phyloP scores from a whole-genome alignment of 2,113 vertebrate species.

The Rhabdornis inornatus region DNA sequence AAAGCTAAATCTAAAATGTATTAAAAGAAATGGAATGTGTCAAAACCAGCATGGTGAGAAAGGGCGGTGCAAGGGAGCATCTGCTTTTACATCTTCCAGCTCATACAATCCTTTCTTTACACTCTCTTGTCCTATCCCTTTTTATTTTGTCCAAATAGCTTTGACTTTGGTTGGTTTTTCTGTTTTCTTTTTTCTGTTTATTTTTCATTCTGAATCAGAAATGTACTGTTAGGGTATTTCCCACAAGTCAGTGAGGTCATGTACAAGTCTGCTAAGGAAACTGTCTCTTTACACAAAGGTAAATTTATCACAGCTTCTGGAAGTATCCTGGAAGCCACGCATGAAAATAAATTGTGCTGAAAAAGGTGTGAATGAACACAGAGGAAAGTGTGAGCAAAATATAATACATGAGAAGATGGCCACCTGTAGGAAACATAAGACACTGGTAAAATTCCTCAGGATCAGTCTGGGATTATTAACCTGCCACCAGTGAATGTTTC shows the following conservation, averaged over 20 bases:
- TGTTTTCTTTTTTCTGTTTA: background rate
- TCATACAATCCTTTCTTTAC: background rate
- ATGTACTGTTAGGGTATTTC: background rate
- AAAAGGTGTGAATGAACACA: background rate
- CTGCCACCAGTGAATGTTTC: background rate
- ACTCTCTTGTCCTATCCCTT: background rate
- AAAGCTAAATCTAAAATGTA: accelerated
- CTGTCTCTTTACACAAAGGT: background rate
- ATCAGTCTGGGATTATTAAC: background rate
- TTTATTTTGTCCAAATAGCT: background rate
- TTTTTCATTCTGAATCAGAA: background rate
- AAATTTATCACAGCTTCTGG: background rate
- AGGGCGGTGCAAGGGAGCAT: background rate
- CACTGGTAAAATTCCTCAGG: background rate
- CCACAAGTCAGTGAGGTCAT: background rate
- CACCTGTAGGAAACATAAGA: accelerated
- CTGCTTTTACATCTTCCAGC: background rate
- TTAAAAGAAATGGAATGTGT: background rate
- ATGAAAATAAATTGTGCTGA: background rate
- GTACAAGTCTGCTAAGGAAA: background rate
- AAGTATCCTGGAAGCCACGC: background rate
- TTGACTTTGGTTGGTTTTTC: background rate
- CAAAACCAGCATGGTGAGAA: background rate
- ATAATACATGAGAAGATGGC: accelerated
- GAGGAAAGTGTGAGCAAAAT: background rate